Evolutionary conservation across 2,797 vertebrate species (phyloP).

Genomic region (Glossophaga mutica): DNA sequence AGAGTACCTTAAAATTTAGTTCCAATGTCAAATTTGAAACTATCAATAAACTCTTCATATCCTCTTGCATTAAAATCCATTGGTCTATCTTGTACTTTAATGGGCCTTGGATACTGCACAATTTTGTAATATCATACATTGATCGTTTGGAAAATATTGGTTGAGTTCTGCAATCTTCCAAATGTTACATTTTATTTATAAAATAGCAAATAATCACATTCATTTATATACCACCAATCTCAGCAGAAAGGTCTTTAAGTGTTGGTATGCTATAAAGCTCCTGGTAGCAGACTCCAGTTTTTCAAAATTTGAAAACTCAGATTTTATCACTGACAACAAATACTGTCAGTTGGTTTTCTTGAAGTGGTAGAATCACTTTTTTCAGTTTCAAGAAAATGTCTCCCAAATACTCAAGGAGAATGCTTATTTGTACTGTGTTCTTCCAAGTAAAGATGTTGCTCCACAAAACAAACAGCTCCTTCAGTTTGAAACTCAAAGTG

Average conservation of each 20-base stretch:
- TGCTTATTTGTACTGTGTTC: not conserved
- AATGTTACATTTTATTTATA: not conserved
- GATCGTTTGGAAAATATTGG: not conserved
- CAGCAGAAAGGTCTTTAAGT: not conserved
- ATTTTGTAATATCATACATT: not conserved
- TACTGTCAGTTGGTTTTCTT: not conserved
- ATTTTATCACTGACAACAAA: slow-evolving; percentile 2
- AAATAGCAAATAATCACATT: not conserved
- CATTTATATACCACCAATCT: not conserved
- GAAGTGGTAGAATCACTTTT: not conserved
- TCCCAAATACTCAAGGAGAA: not conserved
- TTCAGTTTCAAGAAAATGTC: not conserved
- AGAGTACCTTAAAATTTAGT: not conserved
- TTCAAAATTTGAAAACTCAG: not conserved
- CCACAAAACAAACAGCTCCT: not conserved
- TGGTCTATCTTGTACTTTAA: not conserved
- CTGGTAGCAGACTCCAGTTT: not conserved
- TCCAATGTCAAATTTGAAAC: not conserved
- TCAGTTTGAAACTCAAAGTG: not conserved
- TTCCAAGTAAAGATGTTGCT: not conserved
- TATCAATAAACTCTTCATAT: not conserved
- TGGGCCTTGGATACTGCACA: not conserved
- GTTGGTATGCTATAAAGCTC: not conserved
- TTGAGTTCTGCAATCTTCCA: not conserved
- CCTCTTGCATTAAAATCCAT: not conserved